Base-by-base conservation (phyloP, 2,797 vertebrate genomes). In the Denticeps clupeoides region DNA sequence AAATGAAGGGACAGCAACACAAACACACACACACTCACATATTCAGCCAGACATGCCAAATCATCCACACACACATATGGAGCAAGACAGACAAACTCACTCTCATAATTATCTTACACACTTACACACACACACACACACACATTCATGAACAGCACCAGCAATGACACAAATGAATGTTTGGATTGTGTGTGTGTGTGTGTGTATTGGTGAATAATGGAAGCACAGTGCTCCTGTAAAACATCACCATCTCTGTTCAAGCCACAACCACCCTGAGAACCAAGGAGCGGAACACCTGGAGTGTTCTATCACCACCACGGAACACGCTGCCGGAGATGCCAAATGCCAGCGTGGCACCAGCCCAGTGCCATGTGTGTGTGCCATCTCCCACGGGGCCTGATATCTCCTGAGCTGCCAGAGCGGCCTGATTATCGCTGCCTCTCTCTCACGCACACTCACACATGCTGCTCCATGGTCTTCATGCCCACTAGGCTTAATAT, bases 1-100 rank as follows among this genome's bases (percentile, higher is more conserved):
- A 86, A 86, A 84, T 85, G 82, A 86, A 84, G 77, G 78, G 75
- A 79, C 78, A 67, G 73, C 70, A 70, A 61, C 51, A 41, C 47
- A 43, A 7, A 11, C n/a, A 59, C 18, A 57, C 29, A 63, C 12
- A 41, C 54, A 56, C 64, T 57, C 55, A 59, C 65, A 58, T 45
- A 29, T 56, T 58, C 49, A 53, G 28, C 42, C 50, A 56, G 45
- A 56, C 54, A 50, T 29, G 27, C 10, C 9, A 31, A 47, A 27
- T 27, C 41, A 33, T 3, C 22, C 46, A 49, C 38, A 37, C 32
- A 51, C 46, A 46, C 42, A 59, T 42, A 51, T 18, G 54, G 37
- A 47, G 44, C 22, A 13, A 43, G 40, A 9, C n/a, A 59, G 48
- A 56, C 21, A 37, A 4, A 33, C 3, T 41, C 23, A 41, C 43